Evolutionary conservation across 2,113 vertebrate species (phyloP).

Genomic region (Callocephalon fimbriatum): DNA sequence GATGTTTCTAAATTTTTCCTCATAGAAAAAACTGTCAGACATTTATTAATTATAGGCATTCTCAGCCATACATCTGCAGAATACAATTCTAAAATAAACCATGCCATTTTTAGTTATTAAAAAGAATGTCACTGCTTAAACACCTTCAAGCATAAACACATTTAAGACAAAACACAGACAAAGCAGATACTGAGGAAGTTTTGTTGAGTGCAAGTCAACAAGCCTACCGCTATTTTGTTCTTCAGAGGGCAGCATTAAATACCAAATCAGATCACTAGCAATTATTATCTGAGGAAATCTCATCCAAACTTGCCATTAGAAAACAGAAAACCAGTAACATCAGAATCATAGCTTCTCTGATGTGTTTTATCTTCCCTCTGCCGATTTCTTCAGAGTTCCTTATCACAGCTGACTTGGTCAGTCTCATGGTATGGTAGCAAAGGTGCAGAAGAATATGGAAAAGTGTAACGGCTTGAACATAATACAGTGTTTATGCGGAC

Average conservation of each 20-base stretch:
- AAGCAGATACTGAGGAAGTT: neutral
- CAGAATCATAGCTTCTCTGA: neutral
- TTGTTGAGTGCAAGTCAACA: neutral
- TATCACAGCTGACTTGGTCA: neutral
- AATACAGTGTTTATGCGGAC: neutral
- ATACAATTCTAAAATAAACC: neutral
- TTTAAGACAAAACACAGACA: neutral
- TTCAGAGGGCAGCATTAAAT: neutral
- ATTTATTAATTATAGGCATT: neutral
- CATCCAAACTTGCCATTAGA: neutral
- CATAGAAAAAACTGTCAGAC: neutral
- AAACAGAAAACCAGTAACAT: neutral
- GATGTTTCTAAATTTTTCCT: neutral
- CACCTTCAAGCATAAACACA: neutral
- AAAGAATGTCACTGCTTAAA: neutral
- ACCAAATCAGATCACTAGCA: neutral
- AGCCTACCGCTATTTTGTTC: neutral
- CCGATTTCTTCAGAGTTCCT: neutral
- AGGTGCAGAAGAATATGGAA: fast-evolving
- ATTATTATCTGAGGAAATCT: neutral
- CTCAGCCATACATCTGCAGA: neutral
- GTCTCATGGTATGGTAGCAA: neutral
- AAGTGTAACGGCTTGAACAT: neutral
- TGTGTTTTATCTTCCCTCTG: neutral
- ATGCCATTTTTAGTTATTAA: neutral